phyloP scores from a whole-genome alignment of 2,888 invertebrate species.

The Idaea aversata region DNA sequence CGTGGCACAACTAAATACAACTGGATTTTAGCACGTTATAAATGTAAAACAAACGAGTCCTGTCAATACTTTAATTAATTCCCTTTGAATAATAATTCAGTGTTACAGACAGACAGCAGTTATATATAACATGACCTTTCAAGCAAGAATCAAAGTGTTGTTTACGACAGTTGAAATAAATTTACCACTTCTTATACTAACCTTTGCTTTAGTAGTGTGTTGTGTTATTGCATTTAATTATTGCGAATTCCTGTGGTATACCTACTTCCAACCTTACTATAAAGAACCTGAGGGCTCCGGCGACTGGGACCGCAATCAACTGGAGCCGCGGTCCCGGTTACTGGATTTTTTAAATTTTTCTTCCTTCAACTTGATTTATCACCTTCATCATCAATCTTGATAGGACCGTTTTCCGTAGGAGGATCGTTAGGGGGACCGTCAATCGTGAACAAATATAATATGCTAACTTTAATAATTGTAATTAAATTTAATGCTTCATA shows the following conservation, averaged over 20 bases:
- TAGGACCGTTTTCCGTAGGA: too few species aligned
- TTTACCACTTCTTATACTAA: conserved; percentile 29
- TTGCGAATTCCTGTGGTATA: conserved; percentile 23
- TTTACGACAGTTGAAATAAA: conserved; percentile 28
- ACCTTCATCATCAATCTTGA: too few species aligned
- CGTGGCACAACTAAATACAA: background rate
- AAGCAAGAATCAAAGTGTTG: conserved; percentile 12
- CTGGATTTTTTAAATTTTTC: too few species aligned
- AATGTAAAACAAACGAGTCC: background rate
- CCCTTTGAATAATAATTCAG: background rate
- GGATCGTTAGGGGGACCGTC: background rate
- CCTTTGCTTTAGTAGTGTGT: conserved; percentile 24
- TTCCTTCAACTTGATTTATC: too few species aligned
- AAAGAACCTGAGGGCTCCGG: too few species aligned
- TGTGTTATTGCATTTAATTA: conserved; percentile 28
- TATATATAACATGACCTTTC: background rate
- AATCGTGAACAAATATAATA: background rate
- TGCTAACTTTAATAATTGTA: background rate
- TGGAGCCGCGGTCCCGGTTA: too few species aligned
- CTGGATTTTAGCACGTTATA: background rate
- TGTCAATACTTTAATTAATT: background rate
- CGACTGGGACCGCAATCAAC: too few species aligned
- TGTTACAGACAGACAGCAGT: background rate
- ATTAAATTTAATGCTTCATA: background rate
- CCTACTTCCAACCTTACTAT: too few species aligned